Base-by-base conservation (phyloP, 1,140 invertebrate genomes). In the Anastatus disparis region DNA sequence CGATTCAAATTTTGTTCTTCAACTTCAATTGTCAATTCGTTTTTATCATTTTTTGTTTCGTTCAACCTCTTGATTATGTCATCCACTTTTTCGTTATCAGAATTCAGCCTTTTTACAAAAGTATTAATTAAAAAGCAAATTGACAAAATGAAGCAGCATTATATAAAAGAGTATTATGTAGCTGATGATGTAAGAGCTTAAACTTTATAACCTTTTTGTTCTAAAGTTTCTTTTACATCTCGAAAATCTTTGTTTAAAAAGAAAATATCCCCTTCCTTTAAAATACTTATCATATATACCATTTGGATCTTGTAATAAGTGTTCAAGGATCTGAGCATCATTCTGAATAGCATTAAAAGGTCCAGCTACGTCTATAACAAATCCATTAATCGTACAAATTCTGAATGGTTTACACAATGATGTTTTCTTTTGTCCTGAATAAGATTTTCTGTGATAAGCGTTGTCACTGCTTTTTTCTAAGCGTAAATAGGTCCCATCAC, bases 161-260 rank as follows among this genome's bases (percentile, higher is more conserved):
- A 0, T 70, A 75, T 3, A 81, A 20, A 12, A 77, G 24, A 44
- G 76, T 76, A 67, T 82, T 82, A 65, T 77, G 70, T 0, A 81
- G 13, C 68, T 71, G 70, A 50, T 79, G 63, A 42, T 78, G 52
- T 26, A 80, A 52, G 13, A 79, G 67, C 9, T 58, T 38, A 70
- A 73, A 77, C 74, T 68, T 71, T 62, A 50, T 66, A 74, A 10
- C 74, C 72, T 70, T 56, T 31, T 20, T 72, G 29, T 65, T 77
- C 52, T 42, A 77, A 65, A 70, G 62, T 24, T 59, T 50, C 8
- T 40, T 59, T 55, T 4, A 75, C 72, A 66, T 82, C 78, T 35
- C 77, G 70, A 67, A 82, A 79, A 24, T 79, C 79, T 40, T 78
- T 71, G 73, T 80, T 77, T 67, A 46, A 72, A 55, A 79, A 35